Evolutionary conservation across 2,797 vertebrate species (phyloP).

Genomic region (Pelochelys cantorii): DNA sequence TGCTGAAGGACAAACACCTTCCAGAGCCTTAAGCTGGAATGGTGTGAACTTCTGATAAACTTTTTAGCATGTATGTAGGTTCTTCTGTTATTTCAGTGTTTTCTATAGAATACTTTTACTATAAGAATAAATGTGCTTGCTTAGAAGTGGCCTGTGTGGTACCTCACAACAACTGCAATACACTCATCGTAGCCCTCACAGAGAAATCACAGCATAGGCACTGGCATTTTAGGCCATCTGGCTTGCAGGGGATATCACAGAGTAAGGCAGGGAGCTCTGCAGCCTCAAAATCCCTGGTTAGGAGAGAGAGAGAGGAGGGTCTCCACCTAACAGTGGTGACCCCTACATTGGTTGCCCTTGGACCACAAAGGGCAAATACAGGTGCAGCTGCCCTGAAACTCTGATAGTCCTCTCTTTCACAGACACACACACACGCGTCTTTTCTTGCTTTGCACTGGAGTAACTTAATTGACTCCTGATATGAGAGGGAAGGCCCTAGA

Average conservation of each 20-base stretch:
- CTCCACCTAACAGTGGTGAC: not conserved
- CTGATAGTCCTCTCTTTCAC: not conserved
- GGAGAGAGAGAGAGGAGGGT: not conserved
- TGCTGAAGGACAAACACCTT: not conserved
- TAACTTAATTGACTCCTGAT: not conserved
- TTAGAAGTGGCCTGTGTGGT: not conserved
- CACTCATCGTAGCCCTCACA: not conserved
- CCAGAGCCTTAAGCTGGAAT: not conserved
- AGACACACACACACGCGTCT: not conserved
- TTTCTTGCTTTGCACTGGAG: not conserved
- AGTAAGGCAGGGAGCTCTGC: not conserved
- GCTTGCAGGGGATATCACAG: not conserved
- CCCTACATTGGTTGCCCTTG: not conserved
- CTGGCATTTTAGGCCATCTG: not conserved
- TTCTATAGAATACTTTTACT: not conserved
- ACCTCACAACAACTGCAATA: not conserved
- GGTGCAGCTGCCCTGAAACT: not conserved
- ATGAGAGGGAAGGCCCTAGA: not conserved
- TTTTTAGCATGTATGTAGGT: not conserved
- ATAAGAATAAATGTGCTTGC: not conserved
- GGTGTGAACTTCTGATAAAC: not conserved
- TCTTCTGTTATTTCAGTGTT: not conserved
- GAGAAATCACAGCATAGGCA: not conserved
- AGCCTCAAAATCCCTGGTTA: not conserved
- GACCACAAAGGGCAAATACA: not conserved